phyloP scores from a whole-genome alignment of 2,888 invertebrate species.

The Epistrophella euchroma region DNA sequence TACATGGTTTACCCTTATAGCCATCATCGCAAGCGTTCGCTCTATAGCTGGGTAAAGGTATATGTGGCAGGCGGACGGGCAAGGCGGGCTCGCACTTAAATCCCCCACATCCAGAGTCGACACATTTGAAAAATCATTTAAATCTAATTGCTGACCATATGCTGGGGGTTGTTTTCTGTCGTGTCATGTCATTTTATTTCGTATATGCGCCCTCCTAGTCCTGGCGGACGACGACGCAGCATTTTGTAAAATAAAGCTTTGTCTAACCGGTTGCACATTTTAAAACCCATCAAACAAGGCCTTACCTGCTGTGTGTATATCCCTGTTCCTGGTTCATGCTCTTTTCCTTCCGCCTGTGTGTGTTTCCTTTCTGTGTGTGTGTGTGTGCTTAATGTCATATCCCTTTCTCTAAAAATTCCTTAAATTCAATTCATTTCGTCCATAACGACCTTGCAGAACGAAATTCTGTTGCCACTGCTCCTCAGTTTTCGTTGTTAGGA shows the following conservation, averaged over 20 bases:
- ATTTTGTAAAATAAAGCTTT: constrained; percentile 43
- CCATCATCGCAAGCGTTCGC: background rate
- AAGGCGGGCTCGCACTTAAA: constrained; percentile 20
- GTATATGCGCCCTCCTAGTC: background rate
- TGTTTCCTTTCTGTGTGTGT: background rate
- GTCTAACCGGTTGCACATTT: constrained; percentile 61
- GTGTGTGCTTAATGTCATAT: background rate
- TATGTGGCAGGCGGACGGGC: background rate
- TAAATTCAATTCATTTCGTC: constrained; percentile 66
- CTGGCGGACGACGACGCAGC: background rate
- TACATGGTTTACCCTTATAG: constrained; percentile 32
- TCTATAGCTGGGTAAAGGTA: background rate
- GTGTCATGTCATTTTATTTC: constrained; percentile 28
- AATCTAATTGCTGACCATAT: constrained; percentile 72
- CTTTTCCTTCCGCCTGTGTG: background rate
- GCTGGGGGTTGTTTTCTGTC: constrained; percentile 37
- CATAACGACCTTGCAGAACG: constrained; percentile 41
- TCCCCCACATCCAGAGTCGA: constrained; percentile 33
- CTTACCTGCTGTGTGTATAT: constrained; percentile 35
- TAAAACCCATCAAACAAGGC: constrained; percentile 21
- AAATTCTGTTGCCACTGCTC: constrained; percentile 4
- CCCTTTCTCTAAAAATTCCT: constrained; percentile 49
- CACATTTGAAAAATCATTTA: constrained; percentile 70
- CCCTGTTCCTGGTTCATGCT: constrained; percentile 9
- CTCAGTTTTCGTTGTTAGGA: background rate